These are phyloP conservation scores for Phymatocera aterrima DNA, from an alignment of 2,888 invertebrate species.

Conservation along the genomic window DNA sequence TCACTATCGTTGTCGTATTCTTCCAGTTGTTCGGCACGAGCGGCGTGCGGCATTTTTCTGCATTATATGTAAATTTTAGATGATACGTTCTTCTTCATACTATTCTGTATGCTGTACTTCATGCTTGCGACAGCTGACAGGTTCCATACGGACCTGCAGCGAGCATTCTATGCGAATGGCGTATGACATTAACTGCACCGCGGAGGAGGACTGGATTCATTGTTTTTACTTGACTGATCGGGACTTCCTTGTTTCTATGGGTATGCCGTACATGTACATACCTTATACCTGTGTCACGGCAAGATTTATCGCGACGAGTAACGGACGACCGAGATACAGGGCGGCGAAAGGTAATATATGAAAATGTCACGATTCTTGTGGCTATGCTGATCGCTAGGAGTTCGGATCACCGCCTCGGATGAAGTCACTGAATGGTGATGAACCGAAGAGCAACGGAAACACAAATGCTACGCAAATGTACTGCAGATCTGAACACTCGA, in stretches of 20 bases:
- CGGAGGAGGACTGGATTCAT: background rate
- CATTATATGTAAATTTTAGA: background rate
- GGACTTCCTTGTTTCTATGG: slow-evolving; percentile 15
- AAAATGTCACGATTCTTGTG: slow-evolving; percentile 24
- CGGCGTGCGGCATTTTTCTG: background rate
- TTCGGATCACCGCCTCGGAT: background rate
- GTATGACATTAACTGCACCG: background rate
- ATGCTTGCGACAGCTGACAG: no score
- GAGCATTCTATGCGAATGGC: background rate
- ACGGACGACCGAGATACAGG: background rate
- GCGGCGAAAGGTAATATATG: background rate
- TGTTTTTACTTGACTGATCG: background rate
- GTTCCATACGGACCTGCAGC: no score
- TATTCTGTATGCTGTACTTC: no score
- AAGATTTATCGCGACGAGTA: slow-evolving; percentile 5
- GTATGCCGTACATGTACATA: background rate
- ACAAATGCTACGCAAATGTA: no score
- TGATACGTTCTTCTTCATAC: background rate
- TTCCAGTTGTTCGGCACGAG: background rate
- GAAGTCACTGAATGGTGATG: background rate
- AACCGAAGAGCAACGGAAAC: no score
- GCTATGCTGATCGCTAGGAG: background rate
- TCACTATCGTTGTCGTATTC: background rate
- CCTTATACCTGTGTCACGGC: background rate
- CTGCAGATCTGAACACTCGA: background rate